A percentile compares a stretch with the other conserved stretches of the same genome.
Conservation (phyloP, 2,113 vertebrate species). For the Myrmophylax atrothorax region DNA sequence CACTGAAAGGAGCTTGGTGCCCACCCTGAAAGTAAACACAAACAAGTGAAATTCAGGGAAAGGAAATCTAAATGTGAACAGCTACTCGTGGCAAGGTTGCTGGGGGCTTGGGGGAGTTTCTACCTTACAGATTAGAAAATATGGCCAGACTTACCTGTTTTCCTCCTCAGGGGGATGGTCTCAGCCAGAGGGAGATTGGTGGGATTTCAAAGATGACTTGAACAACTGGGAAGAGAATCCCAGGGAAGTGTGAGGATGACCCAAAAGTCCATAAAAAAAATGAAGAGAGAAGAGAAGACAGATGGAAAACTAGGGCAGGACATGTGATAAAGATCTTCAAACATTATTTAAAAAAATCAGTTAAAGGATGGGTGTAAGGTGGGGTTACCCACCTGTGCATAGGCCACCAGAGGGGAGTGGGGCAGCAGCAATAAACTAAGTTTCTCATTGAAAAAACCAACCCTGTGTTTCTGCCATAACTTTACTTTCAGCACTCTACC, state of each 20-base stretch:
- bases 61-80: neutral
- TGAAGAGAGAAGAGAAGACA: neutral
- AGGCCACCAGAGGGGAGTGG: neutral
- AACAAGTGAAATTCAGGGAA: neutral
- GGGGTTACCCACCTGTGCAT: neutral
- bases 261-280: neutral
- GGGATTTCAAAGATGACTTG: neutral
- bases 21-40: slow-evolving; percentile 1
- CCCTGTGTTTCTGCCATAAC: neutral
- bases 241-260: neutral
- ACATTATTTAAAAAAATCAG: too few species aligned
- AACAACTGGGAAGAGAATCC: neutral
- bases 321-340: neutral
- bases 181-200: neutral
- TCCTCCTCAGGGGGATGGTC: accelerated
- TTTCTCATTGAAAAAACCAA: neutral
- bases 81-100: neutral
- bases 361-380: neutral
- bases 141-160: neutral
- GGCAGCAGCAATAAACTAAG: neutral
- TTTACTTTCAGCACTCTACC: neutral
- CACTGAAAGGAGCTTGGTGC: neutral
- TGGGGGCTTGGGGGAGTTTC: neutral
- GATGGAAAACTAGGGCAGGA: neutral
- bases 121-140: neutral